Evolutionary conservation across 1,140 invertebrate genomes (phyloP), one percentile per base, ranked within the genome.

Genomic region (Macrostomum lignano): DNA sequence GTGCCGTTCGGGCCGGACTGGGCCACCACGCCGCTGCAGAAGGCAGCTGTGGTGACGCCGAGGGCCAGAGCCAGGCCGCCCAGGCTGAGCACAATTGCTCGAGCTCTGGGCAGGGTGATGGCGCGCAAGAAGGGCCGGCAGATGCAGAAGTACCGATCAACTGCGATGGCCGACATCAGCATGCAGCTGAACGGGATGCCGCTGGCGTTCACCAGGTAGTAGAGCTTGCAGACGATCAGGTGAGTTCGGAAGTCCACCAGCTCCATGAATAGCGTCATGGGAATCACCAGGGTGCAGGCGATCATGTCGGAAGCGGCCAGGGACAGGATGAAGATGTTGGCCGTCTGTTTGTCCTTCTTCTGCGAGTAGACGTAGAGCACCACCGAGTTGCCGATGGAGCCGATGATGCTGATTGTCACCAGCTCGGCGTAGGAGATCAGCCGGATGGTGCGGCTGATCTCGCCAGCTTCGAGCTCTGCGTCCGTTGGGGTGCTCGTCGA

Each of bases 341-440:
- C 14, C 6, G 33, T 22, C 7, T 44, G 40, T 25, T 50, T 51
- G 23, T 56, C 51, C 23, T 44, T 35, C 26, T 51, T 52, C 20
- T 42, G 39, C n/a, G 39, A 44, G 37, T 52, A 58, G 0, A 58
- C 51, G 34, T 52, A 48, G 6, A 55, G 38, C 5, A 58, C 55
- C 4, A 56, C 31, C 1, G 45, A 36, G 36, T 58, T 58, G 9
- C 55, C 55, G n/a, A n/a, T n/a, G n/a, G n/a, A n/a, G n/a, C n/a
- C n/a, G n/a, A n/a, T n/a, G n/a, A n/a, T n/a, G n/a, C n/a, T n/a
- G n/a, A n/a, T n/a, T n/a, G n/a, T n/a, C n/a, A n/a, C n/a, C n/a
- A n/a, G n/a, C n/a, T n/a, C n/a, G n/a, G n/a, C n/a, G n/a, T n/a
- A n/a, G n/a, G n/a, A n/a, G n/a, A n/a, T n/a, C n/a, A n/a, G n/a